phyloP scores from a whole-genome alignment of 1,140 invertebrate species.

The Conus ventricosus region DNA sequence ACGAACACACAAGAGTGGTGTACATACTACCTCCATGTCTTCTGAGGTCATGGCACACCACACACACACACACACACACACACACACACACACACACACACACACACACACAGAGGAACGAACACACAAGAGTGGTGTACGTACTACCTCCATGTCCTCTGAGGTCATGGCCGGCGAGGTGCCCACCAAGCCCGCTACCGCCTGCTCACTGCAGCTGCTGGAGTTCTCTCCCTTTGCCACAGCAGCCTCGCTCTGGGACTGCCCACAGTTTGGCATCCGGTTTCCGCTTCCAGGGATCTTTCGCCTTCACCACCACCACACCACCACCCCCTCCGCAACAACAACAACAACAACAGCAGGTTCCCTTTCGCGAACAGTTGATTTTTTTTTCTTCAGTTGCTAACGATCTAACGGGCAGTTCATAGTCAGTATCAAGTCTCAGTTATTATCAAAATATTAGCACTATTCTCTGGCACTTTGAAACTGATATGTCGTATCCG shows the following conservation, averaged over 20 bases:
- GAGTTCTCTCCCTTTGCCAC: slow-evolving; percentile 25
- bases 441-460: too few relatives aligned
- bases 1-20: not conserved
- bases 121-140: not conserved
- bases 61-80: not conserved
- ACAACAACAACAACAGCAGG: not conserved
- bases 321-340: not conserved
- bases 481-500: too few relatives aligned
- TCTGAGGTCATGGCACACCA: too few relatives aligned
- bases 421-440: too few relatives aligned
- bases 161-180: slow-evolving; percentile 3
- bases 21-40: too few relatives aligned
- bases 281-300: too few relatives aligned
- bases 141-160: slow-evolving; percentile 30
- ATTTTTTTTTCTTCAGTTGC: not conserved
- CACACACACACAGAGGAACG: not conserved
- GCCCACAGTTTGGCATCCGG: slow-evolving; percentile 3
- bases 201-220: not conserved
- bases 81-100: not conserved
- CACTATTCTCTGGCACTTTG: too few relatives aligned
- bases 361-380: not conserved
- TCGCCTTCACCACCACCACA: not conserved
- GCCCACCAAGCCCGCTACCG: not conserved
- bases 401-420: not conserved
- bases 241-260: slow-evolving; percentile 3